Evolutionary conservation across 35 echinoderm and acorn worm species (phyloP).

Genomic region (Apostichopus parvimensis): DNA sequence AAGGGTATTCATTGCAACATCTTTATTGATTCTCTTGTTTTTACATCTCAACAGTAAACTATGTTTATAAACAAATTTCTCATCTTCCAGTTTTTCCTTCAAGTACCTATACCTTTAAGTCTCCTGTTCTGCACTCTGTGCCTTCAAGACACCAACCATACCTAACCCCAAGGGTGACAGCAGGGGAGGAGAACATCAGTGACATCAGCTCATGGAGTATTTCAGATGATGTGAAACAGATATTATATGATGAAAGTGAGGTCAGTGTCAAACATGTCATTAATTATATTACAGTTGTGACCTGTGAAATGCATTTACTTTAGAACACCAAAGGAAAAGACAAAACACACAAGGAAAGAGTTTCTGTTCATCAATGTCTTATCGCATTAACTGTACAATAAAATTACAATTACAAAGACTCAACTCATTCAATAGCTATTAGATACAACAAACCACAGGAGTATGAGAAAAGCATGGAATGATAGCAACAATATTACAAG

Average conservation of each 20-base stretch:
- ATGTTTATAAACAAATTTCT: not conserved
- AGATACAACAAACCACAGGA: too few species aligned
- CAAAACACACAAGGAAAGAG: too few species aligned
- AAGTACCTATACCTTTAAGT: conserved; percentile 67
- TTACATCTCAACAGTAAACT: not conserved
- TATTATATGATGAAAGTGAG: conserved; percentile 61
- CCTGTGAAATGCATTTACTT: too few species aligned
- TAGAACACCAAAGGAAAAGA: too few species aligned
- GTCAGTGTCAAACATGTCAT: not conserved
- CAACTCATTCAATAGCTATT: too few species aligned
- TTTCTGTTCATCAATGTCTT: too few species aligned
- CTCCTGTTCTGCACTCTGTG: conserved; percentile 56
- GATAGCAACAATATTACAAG: too few species aligned
- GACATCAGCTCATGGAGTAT: conserved; percentile 84
- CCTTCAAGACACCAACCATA: conserved; percentile 80
- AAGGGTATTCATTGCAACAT: too few species aligned
- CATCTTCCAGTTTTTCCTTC: conserved; percentile 5
- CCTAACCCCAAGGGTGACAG: conserved; percentile 17
- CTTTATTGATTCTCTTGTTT: too few species aligned
- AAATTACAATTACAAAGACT: not conserved
- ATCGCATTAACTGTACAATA: not conserved
- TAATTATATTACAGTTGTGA: not conserved
- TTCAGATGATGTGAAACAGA: conserved; percentile 73
- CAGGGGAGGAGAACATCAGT: conserved; percentile 63
- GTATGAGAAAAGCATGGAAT: too few species aligned